These are phyloP conservation scores for Heteromormyrus szaboi DNA, from an alignment of 2,797 vertebrate species.

Conservation along the genomic window DNA sequence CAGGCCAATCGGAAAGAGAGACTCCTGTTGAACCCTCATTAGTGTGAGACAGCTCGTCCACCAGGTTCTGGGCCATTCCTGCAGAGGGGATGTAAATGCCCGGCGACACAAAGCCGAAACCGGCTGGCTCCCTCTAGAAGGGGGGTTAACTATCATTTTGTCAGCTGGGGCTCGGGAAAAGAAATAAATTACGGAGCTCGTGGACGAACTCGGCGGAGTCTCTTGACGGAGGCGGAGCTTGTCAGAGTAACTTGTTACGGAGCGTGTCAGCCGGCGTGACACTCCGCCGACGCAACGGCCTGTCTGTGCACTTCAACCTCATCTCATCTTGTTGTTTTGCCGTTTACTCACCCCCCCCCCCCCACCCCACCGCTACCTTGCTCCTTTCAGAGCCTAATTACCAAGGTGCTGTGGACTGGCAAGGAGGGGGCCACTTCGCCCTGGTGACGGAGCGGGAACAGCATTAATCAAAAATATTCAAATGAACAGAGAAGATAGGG, in stretches of 20 bases:
- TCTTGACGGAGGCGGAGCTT: constrained; percentile 60
- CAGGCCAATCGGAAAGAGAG: background rate
- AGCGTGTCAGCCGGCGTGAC: constrained; percentile 62
- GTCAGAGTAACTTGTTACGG: constrained; percentile 75
- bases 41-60: background rate
- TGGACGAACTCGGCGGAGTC: constrained; percentile 64
- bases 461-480: constrained; percentile 64
- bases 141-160: constrained; percentile 66
- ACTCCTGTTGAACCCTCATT: background rate
- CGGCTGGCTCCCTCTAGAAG: constrained; percentile 44
- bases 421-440: constrained; percentile 48
- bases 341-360: constrained; percentile 40
- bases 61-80: background rate
- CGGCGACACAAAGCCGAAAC: constrained; percentile 5
- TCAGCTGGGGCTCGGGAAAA: constrained; percentile 53
- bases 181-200: constrained; percentile 55
- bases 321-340: constrained; percentile 46
- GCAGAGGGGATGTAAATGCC: background rate
- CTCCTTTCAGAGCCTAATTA: constrained; percentile 57
- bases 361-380: constrained; percentile 15
- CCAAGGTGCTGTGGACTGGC: constrained; percentile 41
- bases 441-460: constrained; percentile 33
- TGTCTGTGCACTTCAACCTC: constrained; percentile 63
- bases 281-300: constrained; percentile 58
- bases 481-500: constrained; percentile 40